Evolutionary conservation across 2,797 vertebrate genomes (phyloP).

Genomic region (Ambastaia sidthimunki): DNA sequence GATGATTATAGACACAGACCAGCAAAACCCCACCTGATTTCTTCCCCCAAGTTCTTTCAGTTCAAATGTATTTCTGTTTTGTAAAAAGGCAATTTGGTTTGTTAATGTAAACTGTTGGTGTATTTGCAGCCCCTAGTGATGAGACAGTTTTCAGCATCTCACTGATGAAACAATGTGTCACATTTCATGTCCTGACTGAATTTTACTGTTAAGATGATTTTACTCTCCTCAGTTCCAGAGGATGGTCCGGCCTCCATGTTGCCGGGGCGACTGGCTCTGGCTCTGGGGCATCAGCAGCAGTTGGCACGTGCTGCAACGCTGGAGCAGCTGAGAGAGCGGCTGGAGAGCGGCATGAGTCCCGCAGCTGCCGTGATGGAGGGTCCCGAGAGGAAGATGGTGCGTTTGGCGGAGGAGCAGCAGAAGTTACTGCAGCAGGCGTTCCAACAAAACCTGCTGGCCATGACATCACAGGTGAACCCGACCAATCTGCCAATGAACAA

Average conservation of each 20-base stretch:
- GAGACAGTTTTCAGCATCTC: not conserved
- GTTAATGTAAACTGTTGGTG: not conserved
- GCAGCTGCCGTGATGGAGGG: constrained; percentile 70
- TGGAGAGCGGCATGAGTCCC: constrained; percentile 78
- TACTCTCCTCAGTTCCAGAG: constrained; percentile 71
- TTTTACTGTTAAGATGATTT: not conserved
- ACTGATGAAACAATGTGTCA: not conserved
- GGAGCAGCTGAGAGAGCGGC: constrained; percentile 90
- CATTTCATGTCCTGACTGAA: not conserved
- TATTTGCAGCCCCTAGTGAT: not conserved
- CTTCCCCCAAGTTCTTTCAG: not conserved
- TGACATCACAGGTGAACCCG: constrained; percentile 86
- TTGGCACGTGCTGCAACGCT: constrained; percentile 82
- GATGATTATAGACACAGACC: no score
- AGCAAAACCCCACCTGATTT: not conserved
- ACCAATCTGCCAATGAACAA: constrained; percentile 72
- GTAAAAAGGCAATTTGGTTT: no score
- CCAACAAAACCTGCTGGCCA: constrained; percentile 90
- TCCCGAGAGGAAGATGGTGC: constrained; percentile 85
- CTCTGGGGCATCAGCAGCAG: constrained; percentile 78
- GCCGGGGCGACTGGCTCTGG: constrained; percentile 80
- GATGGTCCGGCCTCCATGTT: constrained; percentile 79
- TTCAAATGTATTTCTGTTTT: not conserved
- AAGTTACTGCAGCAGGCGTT: constrained; percentile 93
- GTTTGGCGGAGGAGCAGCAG: constrained; percentile 91